Base-by-base conservation (phyloP, 2,888 invertebrate genomes). In the Zaprionus bogoriensis region DNA sequence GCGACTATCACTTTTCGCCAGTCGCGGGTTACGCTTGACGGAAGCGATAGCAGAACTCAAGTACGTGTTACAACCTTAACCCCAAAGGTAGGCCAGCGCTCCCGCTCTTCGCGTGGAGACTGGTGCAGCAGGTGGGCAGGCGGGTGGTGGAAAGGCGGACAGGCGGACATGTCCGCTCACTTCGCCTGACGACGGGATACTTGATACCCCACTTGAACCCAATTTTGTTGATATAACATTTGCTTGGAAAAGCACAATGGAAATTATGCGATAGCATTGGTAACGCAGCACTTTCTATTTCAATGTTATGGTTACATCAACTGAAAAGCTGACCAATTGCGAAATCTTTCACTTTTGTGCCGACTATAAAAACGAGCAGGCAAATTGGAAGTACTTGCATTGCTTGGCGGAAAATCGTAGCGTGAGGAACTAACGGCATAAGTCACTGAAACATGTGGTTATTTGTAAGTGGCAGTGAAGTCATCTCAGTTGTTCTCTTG, bases 31-130 rank as follows among this genome's bases (percentile, higher is more conserved):
- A 65, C 67, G 68, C 69, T 73, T 83, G 83, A 80, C 80, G 80
- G 80, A 80, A 80, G 72, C 71, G 58, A 60, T 55, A 32, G 77
- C 66, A 79, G 77, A 83, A 80, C 83, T 74, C 77, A 79, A 79
- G 83, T 82, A 79, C 83, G 77, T 77, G 69, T 63, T 68, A 74
- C 85, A 85, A 83, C 85, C 85, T 83, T 85, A 83, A 85, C 85
- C 85, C 73, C 77, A 82, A 77, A 83, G 76, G 72, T 22, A 32
- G 52, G 25, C 22, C 25, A 44, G 60, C 44, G 27, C 61, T 48
- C 46, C 23, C 44, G 47, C 12, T 14, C 10, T 27, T 27, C 10
- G 64, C 14, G n/a, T 23, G 23, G 10, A 5, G 25, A 25, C n/a
- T n/a, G n/a, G 23, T 7, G 36, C 20, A 22, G 36, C 4, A 4